Evolutionary conservation across 2,888 invertebrate genomes (phyloP), one percentile per base, ranked within the genome.

Genomic region (Gastrophysa polygoni): DNA sequence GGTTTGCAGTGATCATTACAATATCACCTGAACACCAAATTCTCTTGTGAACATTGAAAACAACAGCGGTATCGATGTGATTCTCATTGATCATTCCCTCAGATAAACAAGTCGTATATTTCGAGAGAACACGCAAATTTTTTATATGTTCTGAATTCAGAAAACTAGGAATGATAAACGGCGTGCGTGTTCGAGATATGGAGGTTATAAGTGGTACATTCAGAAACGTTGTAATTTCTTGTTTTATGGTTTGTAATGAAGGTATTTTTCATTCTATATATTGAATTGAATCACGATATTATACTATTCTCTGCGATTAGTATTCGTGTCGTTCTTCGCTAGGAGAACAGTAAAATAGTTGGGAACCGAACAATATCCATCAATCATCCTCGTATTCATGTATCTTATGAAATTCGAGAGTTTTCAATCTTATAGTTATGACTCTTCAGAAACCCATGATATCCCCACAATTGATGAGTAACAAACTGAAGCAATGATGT

Each of bases 231-330:
- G 29, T 32, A 18, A 46, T 32, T 56, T 56, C 10, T 24, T 29
- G 1, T 48, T 38, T 50, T 48, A 57, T 32, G 28, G 18, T 32
- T 38, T 7, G 21, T 57, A 49, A 38, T 57, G 57, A 57, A 8
- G 21, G 38, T 21, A 49, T 21, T 57, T 20, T 43, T 16, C 38
- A 38, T 48, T 49, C 28, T 14, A 34, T 14, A n/a, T 34, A 51
- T 51, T 51, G 34, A 18, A 16, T 34, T 34, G 8, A 5, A 34
- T 34, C 51, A 51, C 51, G 34, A 32, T 18, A 17, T 51, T 17
- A 34, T 20, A 11, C 20, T 11, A 32, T 20, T 20, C 34, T 17
- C 32, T 51, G 51, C 11, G 5, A 32, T 34, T 20, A 16, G 14
- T 38, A 38, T 38, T 38, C 38, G 11, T n/a, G 38, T 14, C 38